Base-by-base conservation (phyloP, 2,113 vertebrate genomes). In the Trichomycterus rosablanca region DNA sequence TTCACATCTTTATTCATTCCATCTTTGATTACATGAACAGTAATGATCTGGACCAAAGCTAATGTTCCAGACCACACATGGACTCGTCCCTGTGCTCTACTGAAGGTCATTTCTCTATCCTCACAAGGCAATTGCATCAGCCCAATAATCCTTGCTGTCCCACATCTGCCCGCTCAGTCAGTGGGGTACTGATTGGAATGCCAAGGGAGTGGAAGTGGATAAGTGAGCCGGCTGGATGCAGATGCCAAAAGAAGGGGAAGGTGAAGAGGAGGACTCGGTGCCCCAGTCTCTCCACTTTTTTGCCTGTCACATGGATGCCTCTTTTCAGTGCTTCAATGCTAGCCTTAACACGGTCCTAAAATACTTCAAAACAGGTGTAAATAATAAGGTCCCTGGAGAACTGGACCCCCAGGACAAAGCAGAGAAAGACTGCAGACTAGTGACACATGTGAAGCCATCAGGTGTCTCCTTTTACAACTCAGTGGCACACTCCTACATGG, bases 241-340 rank as follows among this genome's bases (percentile, higher is more conserved):
- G 45, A 56, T 7, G 18, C 39, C 19, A 50, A 20, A 24, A 26
- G 16, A 37, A 12, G 5, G 6, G 19, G 14, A 48, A 59, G 62
- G 43, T 67, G 50, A 61, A 60, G 59, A 52, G 66, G 32, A 75
- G 49, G 43, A 53, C 58, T 32, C 10, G n/a, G 12, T 61, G 12
- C 3, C 35, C 10, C 19, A 5, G 16, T 5, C 54, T 8, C 14
- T 24, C 35, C 30, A 10, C 18, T 43, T n/a, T 11, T n/a, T 18
- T 23, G 14, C n/a, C 63, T 23, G 10, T 28, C 46, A n/a, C n/a
- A n/a, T n/a, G n/a, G n/a, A n/a, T n/a, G n/a, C n/a, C n/a, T n/a
- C 24, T 19, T 50, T 24, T 14, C 2, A 19, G 43, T 28, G 43
- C 35, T 48, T 15, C 14, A 15, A 9, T n/a, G 30, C 12, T 37